Evolutionary conservation across 2,888 invertebrate species (phyloP), one percentile per base, ranked within the genome.

Genomic region (Apomyelois bistriatella): DNA sequence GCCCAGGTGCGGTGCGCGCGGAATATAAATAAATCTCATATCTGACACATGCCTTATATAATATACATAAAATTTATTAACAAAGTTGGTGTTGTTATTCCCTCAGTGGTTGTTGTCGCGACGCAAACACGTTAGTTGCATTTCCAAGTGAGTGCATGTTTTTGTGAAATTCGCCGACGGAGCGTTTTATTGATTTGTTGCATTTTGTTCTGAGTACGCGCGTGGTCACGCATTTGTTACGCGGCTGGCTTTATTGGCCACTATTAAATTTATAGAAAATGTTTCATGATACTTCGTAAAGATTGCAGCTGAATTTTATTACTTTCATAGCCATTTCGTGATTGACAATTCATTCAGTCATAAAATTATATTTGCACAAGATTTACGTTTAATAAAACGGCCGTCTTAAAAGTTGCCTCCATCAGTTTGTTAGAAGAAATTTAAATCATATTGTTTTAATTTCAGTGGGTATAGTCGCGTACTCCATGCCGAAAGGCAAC

Each of bases 401-500:
- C 28, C 12, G 3, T 28, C n/a, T 12, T 12, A 43, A 43, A 51
- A 42, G 7, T 6, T 35, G 10, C 30, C 35, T 32, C 3, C 7
- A n/a, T n/a, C n/a, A n/a, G n/a, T n/a, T n/a, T n/a, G n/a, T n/a
- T n/a, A n/a, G n/a, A n/a, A n/a, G n/a, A n/a, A n/a, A n/a, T n/a
- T n/a, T 22, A 22, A 22, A 5, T 22, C 28, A 32, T 32, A 1
- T 8, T 32, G 32, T 73, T 12, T 48, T 35, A 6, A 16, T 52
- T 79, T 17, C 91, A 95, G 97, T 95, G 72, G 96, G 96, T 16
- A 92, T 97, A 53, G 92, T 96, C 28, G 94, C 96, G 57, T 98
- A 98, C 85, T 93, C 95, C 47, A 96, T 97, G 94, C 95, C 96
- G 12, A 96, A 96, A 78, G 97, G 97, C 12, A 95, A 96, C 85